Base-by-base conservation (phyloP, 2,113 vertebrate species). In the Danionella cerebrum region DNA sequence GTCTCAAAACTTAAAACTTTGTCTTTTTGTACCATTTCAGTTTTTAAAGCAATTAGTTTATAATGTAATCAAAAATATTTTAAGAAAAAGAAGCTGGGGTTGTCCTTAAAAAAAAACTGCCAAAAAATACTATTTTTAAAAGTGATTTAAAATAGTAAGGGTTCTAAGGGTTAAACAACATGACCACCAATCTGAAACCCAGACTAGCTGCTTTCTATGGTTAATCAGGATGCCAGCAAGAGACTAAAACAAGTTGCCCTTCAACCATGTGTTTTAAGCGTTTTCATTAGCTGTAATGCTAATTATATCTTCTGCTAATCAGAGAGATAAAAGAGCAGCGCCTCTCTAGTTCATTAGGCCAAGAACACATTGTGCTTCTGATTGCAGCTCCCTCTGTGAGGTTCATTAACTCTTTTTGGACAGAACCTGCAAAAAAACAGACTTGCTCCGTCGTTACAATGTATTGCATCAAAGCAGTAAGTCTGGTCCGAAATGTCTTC, bases 241-340 rank as follows among this genome's bases (percentile, higher is more conserved):
- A 7, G 35, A 58, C 47, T 4, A 36, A 24, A 68, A 53, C 65
- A 1, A 45, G 74, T 69, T 38, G 19, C 54, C 54, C 41, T 69
- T 68, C 11, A 38, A 27, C 35, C n/a, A 29, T 9, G 67, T 22
- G 47, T 68, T 63, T 75, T 71, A 62, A 19, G 57, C 51, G 27
- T 39, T 72, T 76, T 70, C 44, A 70, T 73, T 69, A 70, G 67
- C 62, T 35, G 8, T 48, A 14, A 35, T 67, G 70, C 41, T 73
- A 76, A 73, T 72, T 76, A 57, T 45, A 44, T 69, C 58, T 72
- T 69, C 60, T 18, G 66, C 33, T 70, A 55, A 72, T 66, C 70
- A 72, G 70, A 53, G 65, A 54, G 53, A 63, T 72, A 38, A 73
- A 70, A 72, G 73, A 55, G 52, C 66, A 72, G 24, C 54, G 53